Percentiles rank a stretch among this genome's conserved stretches.
Conservation (phyloP, 2,113 vertebrate genomes). For the Cyanocitta stelleri region DNA sequence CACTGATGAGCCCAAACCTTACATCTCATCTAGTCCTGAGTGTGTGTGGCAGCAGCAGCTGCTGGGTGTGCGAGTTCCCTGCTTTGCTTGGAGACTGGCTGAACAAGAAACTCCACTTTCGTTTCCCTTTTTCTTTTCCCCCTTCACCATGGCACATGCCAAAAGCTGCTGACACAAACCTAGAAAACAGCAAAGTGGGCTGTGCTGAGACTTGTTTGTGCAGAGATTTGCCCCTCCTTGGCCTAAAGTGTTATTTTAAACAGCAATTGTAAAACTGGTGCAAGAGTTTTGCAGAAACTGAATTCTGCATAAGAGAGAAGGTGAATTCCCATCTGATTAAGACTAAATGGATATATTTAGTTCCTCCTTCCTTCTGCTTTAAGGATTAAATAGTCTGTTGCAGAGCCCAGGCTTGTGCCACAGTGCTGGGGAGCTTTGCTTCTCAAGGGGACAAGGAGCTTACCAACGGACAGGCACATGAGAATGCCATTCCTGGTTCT, state of each 20-base stretch:
- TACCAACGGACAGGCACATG: fast-evolving
- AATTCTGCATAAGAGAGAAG: neutral
- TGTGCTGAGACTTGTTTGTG: neutral
- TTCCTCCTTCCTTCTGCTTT: neutral
- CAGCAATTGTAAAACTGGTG: neutral
- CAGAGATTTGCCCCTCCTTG: neutral
- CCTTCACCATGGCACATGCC: neutral
- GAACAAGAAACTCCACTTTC: neutral
- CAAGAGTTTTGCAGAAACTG: neutral
- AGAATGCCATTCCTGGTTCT: neutral
- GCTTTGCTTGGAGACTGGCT: neutral
- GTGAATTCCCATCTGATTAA: neutral
- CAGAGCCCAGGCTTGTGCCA: neutral
- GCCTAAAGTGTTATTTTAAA: neutral
- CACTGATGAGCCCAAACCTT: neutral
- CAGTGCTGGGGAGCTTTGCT: neutral
- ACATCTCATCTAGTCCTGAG: neutral
- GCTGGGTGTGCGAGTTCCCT: neutral
- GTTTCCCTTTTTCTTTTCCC: neutral
- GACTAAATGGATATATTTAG: neutral
- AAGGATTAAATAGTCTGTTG: neutral
- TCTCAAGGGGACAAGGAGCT: neutral
- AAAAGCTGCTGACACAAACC: neutral
- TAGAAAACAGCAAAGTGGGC: neutral
- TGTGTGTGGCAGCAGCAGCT: fast-evolving